phyloP scores from a whole-genome alignment of 2,888 invertebrate species.

The Mythimna vitellina region DNA sequence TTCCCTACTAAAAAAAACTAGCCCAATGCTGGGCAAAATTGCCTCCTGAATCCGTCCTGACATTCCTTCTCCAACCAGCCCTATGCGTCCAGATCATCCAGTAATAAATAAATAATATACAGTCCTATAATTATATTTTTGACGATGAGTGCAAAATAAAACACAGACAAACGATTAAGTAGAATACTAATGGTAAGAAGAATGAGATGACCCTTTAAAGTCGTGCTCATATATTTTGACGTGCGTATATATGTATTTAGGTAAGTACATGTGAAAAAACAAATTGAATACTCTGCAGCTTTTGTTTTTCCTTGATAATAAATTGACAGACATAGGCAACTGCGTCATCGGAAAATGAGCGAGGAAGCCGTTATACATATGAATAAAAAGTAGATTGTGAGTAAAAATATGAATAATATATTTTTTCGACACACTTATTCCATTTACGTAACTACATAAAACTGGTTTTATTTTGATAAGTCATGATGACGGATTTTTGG shows the following conservation, averaged over 20 bases:
- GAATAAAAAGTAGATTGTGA: slow-evolving; percentile 5
- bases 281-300: slow-evolving; percentile 26
- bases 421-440: not conserved
- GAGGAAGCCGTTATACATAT: not conserved
- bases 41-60: no score
- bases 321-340: slow-evolving; percentile 18
- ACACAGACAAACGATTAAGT: slow-evolving; percentile 1
- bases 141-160: not conserved
- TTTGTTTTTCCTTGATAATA: slow-evolving; percentile 31
- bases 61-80: no score
- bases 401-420: not conserved
- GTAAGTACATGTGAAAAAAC: not conserved
- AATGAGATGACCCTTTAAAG: not conserved
- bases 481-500: not conserved
- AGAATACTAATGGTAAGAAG: slow-evolving; percentile 7
- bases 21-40: no score
- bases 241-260: slow-evolving; percentile 4
- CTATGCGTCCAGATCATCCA: no score
- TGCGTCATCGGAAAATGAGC: slow-evolving; percentile 4
- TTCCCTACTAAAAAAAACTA: no score
- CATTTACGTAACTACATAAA: not conserved
- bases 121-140: no score
- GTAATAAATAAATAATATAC: no score
- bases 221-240: slow-evolving; percentile 13
- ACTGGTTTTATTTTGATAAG: no score